Evolutionary conservation across 2,888 invertebrate genomes (phyloP).

Genomic region (Endotricha flammealis): DNA sequence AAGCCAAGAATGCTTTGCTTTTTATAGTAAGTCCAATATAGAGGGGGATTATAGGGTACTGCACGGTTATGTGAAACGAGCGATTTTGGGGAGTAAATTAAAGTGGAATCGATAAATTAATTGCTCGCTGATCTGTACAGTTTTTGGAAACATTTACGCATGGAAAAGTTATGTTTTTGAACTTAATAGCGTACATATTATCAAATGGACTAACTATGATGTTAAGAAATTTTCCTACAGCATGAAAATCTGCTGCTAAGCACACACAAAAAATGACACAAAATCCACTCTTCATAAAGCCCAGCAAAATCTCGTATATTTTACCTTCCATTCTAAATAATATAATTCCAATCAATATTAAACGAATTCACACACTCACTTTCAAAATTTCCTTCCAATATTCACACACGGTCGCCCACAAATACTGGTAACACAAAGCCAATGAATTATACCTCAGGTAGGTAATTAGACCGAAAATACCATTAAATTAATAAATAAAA

Average conservation of each 20-base stretch:
- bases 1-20: constrained; percentile 78
- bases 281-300: no score
- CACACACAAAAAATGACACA: no score
- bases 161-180: no score
- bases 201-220: no score
- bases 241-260: no score
- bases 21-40: constrained; percentile 70
- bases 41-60: constrained; percentile 27
- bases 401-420: constrained; percentile 50
- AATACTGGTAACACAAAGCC: constrained; percentile 58
- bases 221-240: no score
- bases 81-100: constrained; percentile 10
- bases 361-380: no score
- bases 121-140: neutral
- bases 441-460: constrained; percentile 75
- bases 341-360: no score
- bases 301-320: no score
- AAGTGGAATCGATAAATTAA: neutral
- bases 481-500: constrained; percentile 79
- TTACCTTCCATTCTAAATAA: no score
- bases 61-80: constrained; percentile 7
- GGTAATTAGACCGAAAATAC: constrained; percentile 78
- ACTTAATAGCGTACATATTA: no score
- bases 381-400: constrained; percentile 13
- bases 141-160: no score